phyloP scores from a whole-genome alignment of 2,888 invertebrate genomes.

The Drosophila gaucha region DNA sequence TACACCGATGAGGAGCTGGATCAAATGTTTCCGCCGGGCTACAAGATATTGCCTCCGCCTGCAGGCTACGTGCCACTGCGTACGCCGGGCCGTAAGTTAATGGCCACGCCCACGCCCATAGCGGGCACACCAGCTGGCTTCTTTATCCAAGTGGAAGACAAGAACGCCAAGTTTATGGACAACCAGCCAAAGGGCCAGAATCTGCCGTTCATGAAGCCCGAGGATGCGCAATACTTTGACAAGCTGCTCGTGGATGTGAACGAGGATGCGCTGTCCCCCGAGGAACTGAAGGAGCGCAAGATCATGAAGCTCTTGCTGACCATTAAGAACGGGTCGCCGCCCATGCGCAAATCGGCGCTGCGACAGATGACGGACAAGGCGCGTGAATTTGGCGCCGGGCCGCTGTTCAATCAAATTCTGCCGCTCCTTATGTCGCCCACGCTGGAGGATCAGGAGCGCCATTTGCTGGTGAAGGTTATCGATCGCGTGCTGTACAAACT shows the following conservation, averaged over 20 bases:
- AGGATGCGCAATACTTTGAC: constrained; percentile 99
- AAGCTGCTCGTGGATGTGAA: constrained; percentile 99
- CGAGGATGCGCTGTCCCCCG: constrained; percentile 96
- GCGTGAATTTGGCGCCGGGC: constrained; percentile 98
- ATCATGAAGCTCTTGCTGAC: constrained; percentile 99
- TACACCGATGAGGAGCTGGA: constrained; percentile 99
- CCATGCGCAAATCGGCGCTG: constrained; percentile 99
- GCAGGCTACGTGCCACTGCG: constrained; percentile 98
- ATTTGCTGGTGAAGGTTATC: constrained; percentile 99
- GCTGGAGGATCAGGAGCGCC: constrained; percentile 99
- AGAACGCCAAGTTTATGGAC: constrained; percentile 94
- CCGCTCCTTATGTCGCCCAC: constrained; percentile 99
- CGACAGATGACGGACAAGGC: constrained; percentile 99
- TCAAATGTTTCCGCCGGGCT: constrained; percentile 98
- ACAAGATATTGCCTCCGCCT: constrained; percentile 98
- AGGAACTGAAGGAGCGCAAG: constrained; percentile 99
- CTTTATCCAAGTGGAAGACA: constrained; percentile 96
- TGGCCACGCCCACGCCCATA: constrained; percentile 99
- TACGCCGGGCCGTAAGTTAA: constrained; percentile 98
- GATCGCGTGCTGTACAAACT: constrained; percentile 99
- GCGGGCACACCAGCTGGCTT: constrained; percentile 96
- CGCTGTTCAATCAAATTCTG: constrained; percentile 99
- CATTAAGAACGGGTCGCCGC: constrained; percentile 99
- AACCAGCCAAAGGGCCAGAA: constrained; percentile 98
- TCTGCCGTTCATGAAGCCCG: constrained; percentile 99